Evolutionary conservation across 2,888 invertebrate species (phyloP).

Genomic region (Chymomyza amoena): DNA sequence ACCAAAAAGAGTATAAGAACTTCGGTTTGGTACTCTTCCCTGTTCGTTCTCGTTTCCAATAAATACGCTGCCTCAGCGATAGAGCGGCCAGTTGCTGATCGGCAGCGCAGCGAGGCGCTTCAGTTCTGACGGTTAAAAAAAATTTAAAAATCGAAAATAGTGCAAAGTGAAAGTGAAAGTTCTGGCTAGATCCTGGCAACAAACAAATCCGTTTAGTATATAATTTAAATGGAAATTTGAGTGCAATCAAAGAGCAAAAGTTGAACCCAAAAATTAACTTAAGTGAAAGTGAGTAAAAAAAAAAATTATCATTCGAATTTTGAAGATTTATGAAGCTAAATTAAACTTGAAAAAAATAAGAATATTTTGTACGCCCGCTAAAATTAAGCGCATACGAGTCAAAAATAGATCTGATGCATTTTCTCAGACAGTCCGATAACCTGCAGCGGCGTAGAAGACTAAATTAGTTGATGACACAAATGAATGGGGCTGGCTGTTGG

Average conservation of each 20-base stretch:
- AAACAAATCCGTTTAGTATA: conserved; percentile 10
- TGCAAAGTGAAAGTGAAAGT: conserved; percentile 51
- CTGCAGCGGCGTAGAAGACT: background rate
- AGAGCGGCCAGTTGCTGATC: conserved; percentile 53
- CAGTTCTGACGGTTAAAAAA: conserved; percentile 9
- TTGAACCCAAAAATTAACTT: background rate
- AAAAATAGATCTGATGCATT: conserved; percentile 40
- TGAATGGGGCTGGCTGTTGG: background rate
- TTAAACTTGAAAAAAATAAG: background rate
- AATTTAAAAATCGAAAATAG: conserved; percentile 20
- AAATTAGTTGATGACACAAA: background rate
- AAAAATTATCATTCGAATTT: background rate
- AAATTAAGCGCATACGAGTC: conserved; percentile 7
- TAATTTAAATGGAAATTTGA: conserved; percentile 12
- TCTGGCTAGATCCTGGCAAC: conserved; percentile 28
- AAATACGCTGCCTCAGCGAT: conserved; percentile 41
- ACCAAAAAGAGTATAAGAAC: background rate
- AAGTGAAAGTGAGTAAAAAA: conserved; percentile 40
- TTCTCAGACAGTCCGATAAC: background rate
- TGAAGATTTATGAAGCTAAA: background rate
- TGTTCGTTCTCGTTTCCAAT: conserved; percentile 35
- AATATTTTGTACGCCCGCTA: background rate
- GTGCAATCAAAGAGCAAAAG: conserved; percentile 15
- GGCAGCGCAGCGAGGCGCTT: conserved; percentile 56
- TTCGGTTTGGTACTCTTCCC: background rate